A percentile compares a stretch with the other conserved stretches of the same genome.
Evolutionary conservation across 2,113 vertebrate species (phyloP).

Genomic region (Holacanthus passer): DNA sequence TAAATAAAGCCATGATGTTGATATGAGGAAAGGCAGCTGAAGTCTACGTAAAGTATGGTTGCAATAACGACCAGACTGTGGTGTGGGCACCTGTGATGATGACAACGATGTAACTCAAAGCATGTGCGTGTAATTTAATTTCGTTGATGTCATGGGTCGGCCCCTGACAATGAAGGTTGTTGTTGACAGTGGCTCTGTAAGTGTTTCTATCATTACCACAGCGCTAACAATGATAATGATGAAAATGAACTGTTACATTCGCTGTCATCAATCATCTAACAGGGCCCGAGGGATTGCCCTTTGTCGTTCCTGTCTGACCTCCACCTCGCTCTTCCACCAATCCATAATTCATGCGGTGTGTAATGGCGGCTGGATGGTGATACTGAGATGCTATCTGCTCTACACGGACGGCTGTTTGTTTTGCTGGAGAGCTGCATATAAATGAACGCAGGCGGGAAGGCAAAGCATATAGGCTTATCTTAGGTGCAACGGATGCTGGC

Average conservation of each 20-base stretch:
- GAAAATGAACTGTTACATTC: constrained; percentile 40
- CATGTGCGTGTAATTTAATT: constrained; percentile 5
- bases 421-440: constrained; percentile 69
- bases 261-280: constrained; percentile 59
- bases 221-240: constrained; percentile 42
- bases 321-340: constrained; percentile 36
- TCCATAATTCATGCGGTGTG: constrained; percentile 77
- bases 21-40: not conserved
- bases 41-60: not conserved
- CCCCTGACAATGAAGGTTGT: not conserved
- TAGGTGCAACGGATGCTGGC: constrained; percentile 41
- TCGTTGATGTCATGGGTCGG: constrained; percentile 25
- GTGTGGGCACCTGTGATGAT: constrained; percentile 9
- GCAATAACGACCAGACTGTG: not conserved
- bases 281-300: constrained; percentile 50
- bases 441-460: constrained; percentile 62
- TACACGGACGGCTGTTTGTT: constrained; percentile 69
- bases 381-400: constrained; percentile 69
- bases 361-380: constrained; percentile 58
- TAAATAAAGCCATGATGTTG: not conserved
- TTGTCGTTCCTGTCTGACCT: constrained; percentile 54
- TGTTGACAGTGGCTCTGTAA: not conserved
- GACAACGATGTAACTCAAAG: constrained; percentile 8
- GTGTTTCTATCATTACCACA: constrained; percentile 20
- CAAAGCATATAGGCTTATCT: constrained; percentile 65